Evolutionary conservation across 2,888 invertebrate genomes (phyloP).

Genomic region (Erebia epiphron): DNA sequence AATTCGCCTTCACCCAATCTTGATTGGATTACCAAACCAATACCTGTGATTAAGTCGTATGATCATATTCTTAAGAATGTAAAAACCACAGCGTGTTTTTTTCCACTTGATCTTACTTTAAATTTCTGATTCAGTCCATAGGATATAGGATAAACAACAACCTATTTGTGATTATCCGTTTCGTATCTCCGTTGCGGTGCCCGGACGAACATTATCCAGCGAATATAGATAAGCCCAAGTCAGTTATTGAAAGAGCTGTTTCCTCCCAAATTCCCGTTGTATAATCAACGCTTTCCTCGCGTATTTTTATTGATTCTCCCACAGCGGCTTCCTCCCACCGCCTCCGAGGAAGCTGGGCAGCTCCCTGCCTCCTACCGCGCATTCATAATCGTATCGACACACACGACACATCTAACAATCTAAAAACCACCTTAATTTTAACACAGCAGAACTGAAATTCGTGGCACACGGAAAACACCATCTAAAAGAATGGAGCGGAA

Average conservation of each 20-base stretch:
- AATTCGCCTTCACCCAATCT: too few species aligned
- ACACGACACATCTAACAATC: slow-evolving; percentile 58
- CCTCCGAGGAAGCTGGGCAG: slow-evolving; percentile 72
- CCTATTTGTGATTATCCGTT: slow-evolving; percentile 5
- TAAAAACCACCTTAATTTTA: slow-evolving; percentile 62
- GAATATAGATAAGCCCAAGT: slow-evolving; percentile 51
- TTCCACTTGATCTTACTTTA: too few species aligned
- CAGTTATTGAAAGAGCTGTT: slow-evolving; percentile 68
- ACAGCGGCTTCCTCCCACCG: slow-evolving; percentile 59
- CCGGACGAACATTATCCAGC: slow-evolving; percentile 15
- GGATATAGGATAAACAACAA: slow-evolving; percentile 2
- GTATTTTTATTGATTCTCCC: slow-evolving; percentile 81
- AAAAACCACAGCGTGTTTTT: too few species aligned
- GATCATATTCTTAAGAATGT: too few species aligned
- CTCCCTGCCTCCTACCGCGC: slow-evolving; percentile 81
- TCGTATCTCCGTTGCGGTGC: background rate
- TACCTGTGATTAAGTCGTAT: too few species aligned
- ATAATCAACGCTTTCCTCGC: slow-evolving; percentile 82
- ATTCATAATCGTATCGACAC: slow-evolving; percentile 82
- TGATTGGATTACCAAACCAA: too few species aligned
- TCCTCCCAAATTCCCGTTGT: slow-evolving; percentile 74
- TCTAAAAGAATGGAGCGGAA: slow-evolving; percentile 74
- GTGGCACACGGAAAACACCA: slow-evolving; percentile 32
- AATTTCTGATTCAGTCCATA: background rate
- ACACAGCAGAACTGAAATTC: slow-evolving; percentile 57